These are phyloP conservation scores for Sipha flava DNA, from an alignment of 1,140 invertebrate genomes.

Conservation along the genomic window DNA sequence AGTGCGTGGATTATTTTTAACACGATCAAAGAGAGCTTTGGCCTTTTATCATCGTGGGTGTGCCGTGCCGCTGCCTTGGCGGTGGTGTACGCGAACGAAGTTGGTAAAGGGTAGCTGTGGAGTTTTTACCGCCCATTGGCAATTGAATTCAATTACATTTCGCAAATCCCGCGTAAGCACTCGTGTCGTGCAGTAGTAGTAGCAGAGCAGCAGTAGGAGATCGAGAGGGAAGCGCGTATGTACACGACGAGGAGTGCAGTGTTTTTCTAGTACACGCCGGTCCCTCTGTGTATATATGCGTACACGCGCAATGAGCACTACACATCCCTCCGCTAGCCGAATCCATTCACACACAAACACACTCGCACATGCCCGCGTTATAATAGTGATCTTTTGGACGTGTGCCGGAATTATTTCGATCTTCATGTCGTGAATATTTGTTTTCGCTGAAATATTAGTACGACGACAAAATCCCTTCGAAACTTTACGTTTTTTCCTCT, in stretches of 20 bases:
- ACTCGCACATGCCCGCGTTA: background rate
- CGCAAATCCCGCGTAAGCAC: slow-evolving; percentile 21
- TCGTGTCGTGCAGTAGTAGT: background rate
- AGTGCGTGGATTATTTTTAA: slow-evolving; percentile 1
- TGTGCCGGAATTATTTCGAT: slow-evolving; percentile 29
- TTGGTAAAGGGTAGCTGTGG: background rate
- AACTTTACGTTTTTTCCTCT: too few species aligned
- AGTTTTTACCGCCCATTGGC: slow-evolving; percentile 27
- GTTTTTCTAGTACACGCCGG: background rate
- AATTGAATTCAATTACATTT: slow-evolving; percentile 32
- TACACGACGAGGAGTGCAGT: too few species aligned
- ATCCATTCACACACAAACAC: background rate
- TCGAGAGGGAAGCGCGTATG: background rate
- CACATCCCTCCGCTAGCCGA: background rate
- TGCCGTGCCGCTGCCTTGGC: background rate
- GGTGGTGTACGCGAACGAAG: background rate
- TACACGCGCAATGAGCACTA: background rate
- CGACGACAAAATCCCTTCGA: too few species aligned
- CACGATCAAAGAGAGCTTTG: background rate
- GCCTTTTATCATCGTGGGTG: background rate
- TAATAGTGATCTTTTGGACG: slow-evolving; percentile 28
- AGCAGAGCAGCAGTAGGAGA: background rate
- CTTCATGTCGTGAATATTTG: background rate
- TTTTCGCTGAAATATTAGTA: background rate
- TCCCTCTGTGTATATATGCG: background rate